phyloP scores from a whole-genome alignment of 2,888 invertebrate genomes.

The Drosophila percnosoma region DNA sequence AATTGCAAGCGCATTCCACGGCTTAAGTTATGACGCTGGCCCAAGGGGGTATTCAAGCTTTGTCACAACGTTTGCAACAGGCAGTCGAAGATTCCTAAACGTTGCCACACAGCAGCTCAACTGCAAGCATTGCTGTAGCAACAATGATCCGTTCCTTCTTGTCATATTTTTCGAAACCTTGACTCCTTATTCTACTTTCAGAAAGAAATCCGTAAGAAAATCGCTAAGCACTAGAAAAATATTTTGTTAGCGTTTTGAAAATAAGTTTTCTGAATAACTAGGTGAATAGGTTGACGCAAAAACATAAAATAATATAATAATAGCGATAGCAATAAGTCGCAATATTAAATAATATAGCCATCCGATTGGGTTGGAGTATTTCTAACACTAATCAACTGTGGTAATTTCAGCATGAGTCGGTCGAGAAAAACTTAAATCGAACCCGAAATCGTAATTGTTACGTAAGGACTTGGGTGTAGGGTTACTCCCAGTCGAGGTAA shows the following conservation, averaged over 20 bases:
- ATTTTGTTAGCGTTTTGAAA: too few species aligned
- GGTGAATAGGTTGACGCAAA: too few species aligned
- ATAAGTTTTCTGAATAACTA: background rate
- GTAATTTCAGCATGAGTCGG: background rate
- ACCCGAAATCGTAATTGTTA: background rate
- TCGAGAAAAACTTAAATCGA: background rate
- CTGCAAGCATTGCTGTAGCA: slow-evolving; percentile 6
- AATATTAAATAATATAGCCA: too few species aligned
- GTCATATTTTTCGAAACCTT: background rate
- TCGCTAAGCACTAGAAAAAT: too few species aligned
- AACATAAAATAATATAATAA: too few species aligned
- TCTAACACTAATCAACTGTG: background rate
- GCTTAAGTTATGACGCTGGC: slow-evolving; percentile 21
- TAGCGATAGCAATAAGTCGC: too few species aligned
- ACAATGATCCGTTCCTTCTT: background rate
- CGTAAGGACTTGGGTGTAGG: background rate
- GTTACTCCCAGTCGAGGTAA: background rate
- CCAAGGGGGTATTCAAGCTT: slow-evolving; percentile 48
- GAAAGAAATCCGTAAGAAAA: too few species aligned
- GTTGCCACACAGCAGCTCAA: slow-evolving; percentile 3
- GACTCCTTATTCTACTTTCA: too few species aligned
- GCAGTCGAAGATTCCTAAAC: slow-evolving; percentile 26
- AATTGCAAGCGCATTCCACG: slow-evolving; percentile 72
- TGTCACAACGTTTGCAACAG: slow-evolving; percentile 34
- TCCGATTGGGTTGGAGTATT: too few species aligned